These are phyloP conservation scores for Sebastolobus altivelis DNA, from an alignment of 2,797 vertebrate species.

Conservation along the genomic window DNA sequence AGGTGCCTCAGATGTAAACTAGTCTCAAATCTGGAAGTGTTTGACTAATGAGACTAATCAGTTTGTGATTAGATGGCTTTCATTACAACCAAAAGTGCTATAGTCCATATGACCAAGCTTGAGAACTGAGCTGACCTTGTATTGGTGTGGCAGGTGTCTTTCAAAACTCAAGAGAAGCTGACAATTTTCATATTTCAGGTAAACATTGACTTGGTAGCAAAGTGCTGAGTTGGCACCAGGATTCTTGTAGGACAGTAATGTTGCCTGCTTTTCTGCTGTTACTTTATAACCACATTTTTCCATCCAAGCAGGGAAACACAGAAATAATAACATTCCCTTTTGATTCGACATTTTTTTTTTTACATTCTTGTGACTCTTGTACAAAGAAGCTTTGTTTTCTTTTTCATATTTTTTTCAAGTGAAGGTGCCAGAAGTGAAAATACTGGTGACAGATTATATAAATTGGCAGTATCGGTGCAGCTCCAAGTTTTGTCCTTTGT, in stretches of 20 bases:
- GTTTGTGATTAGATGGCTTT: not conserved
- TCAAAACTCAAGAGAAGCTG: not conserved
- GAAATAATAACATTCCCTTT: not conserved
- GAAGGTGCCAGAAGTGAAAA: not conserved
- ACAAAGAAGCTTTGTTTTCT: not conserved
- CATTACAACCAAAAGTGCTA: not conserved
- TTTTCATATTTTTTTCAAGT: not conserved
- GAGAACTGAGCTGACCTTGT: not conserved
- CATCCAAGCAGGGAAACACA: not conserved
- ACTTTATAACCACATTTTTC: not conserved
- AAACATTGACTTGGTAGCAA: conserved; percentile 2
- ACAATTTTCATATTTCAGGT: not conserved
- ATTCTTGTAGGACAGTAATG: not conserved
- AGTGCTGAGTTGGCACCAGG: not conserved
- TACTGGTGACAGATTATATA: not conserved
- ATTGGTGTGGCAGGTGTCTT: not conserved
- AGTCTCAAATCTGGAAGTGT: not conserved
- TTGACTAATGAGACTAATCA: not conserved
- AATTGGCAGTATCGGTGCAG: not conserved
- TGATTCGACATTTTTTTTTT: not conserved
- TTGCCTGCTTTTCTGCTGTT: not conserved
- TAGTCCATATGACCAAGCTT: not conserved
- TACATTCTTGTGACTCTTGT: not conserved
- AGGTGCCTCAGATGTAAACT: not conserved
- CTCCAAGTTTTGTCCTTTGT: not conserved